Conservation (phyloP, 2,113 vertebrate species). For the Xyrauchen texanus region DNA sequence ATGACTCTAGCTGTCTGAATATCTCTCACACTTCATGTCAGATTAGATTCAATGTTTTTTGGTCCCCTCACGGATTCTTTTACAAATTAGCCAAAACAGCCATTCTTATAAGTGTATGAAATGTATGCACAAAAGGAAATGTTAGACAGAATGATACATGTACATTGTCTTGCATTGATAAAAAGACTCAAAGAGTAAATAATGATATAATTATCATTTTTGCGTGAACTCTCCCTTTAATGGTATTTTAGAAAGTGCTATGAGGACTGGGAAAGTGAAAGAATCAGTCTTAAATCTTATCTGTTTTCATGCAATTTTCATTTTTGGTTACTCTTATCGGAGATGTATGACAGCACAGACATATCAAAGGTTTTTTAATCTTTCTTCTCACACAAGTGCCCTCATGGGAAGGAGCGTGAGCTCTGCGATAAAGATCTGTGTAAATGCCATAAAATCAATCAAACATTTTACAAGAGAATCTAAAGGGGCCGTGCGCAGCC, state of each 20-base stretch:
- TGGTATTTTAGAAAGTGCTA: not conserved
- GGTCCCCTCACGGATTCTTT: not conserved
- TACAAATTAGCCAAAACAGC: not conserved
- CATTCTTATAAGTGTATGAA: too few relatives aligned
- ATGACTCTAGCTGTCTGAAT: conserved; percentile 15
- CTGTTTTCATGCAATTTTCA: not conserved
- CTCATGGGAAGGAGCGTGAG: conserved; percentile 24
- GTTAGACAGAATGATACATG: too few relatives aligned
- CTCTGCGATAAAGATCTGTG: conserved; percentile 27
- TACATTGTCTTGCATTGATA: too few relatives aligned
- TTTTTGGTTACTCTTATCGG: conserved; percentile 22
- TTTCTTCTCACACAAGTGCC: conserved; percentile 6
- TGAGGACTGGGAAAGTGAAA: not conserved
- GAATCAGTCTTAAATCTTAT: conserved; percentile 2
- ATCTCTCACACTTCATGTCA: conserved; percentile 14
- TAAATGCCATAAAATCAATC: conserved; percentile 28
- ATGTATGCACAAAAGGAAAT: too few relatives aligned
- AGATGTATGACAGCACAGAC: not conserved
- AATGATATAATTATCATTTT: too few relatives aligned
- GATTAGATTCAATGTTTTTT: conserved; percentile 7
- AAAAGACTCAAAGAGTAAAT: too few relatives aligned
- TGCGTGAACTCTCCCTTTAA: too few relatives aligned
- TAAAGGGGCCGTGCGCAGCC: not conserved
- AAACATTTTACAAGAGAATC: conserved; percentile 18
- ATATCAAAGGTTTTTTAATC: conserved; percentile 9